Base-by-base conservation (phyloP, 2,113 vertebrate species). In the Lonchura striata region DNA sequence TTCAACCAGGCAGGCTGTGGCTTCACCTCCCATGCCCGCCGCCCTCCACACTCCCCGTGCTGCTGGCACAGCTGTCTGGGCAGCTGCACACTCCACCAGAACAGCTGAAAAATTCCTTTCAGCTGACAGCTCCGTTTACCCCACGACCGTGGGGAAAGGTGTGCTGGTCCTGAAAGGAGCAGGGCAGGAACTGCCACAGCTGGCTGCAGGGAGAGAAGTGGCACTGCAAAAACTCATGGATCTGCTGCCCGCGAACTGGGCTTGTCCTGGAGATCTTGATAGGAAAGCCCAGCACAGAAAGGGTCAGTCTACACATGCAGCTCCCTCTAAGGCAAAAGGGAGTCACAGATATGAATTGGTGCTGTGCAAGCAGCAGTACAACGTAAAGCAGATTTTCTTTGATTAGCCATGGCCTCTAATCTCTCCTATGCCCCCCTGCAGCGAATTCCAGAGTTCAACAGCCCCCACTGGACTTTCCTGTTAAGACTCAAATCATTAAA, bases 371-470 rank as follows among this genome's bases (percentile, higher is more conserved):
- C 82, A 71, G 56, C 82, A 90, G 61, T 47, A 53, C 86, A 82
- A 84, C 7, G 69, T 81, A 88, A 88, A 95, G 92, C 82, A 96
- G 95, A 95, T 97, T 93, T 95, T 42, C 92, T 96, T 94, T 93
- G 94, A 95, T 96, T 94, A 96, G 64, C 88, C 72, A 6, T 68
- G 93, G 88, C 72, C 82, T 93, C 79, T 96, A 96, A 97, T 97
- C 96, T 95, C 94, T 94, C 80, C 82, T 64, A 10, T 86, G 95
- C 86, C 92, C 86, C 95, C 94, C 95, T 95, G 90, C 95, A 97
- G 95, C 72, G 91, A 96, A 97, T 96, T 96, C 96, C 95, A 96
- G 94, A 96, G 96, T 95, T 93, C 96, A 96, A 95, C 57, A 95
- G 94, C 83, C 90, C 56, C 95, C 93, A 59, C 86, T 92, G 94